Evolutionary conservation across 2,888 invertebrate genomes (phyloP).

Genomic region (Tholera decimalis): DNA sequence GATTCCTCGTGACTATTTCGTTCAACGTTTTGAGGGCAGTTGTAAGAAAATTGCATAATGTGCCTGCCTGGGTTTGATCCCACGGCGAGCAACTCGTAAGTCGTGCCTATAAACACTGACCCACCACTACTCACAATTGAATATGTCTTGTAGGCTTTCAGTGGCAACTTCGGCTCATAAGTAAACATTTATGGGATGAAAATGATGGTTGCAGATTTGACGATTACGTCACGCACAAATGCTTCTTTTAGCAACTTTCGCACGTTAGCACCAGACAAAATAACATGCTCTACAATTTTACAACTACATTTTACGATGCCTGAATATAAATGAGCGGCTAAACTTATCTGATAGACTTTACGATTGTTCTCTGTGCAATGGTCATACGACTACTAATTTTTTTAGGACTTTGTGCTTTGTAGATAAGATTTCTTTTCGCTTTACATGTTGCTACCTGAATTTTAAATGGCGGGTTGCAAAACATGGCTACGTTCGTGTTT

Average conservation of each 20-base stretch:
- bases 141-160: too few species aligned
- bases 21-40: too few species aligned
- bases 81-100: too few species aligned
- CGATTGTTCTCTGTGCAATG: conserved; percentile 28
- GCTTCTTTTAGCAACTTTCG: not conserved
- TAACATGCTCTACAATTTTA: conserved; percentile 35
- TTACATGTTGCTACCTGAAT: not conserved
- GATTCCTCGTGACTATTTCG: too few species aligned
- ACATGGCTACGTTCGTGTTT: not conserved
- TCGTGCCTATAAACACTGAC: too few species aligned
- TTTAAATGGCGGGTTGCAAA: not conserved
- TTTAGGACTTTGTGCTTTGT: conserved; percentile 4
- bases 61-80: too few species aligned
- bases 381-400: conserved; percentile 50
- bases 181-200: not conserved
- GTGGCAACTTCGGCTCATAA: too few species aligned
- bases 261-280: not conserved
- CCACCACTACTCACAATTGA: too few species aligned
- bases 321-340: conserved; percentile 41
- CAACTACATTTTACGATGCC: conserved; percentile 21
- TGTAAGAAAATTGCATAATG: too few species aligned
- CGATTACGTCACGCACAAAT: not conserved
- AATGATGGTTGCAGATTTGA: not conserved
- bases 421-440: conserved; percentile 2
- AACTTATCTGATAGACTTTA: conserved; percentile 46